Evolutionary conservation across 2,113 vertebrate species (phyloP).

Genomic region (Xerus inauris): DNA sequence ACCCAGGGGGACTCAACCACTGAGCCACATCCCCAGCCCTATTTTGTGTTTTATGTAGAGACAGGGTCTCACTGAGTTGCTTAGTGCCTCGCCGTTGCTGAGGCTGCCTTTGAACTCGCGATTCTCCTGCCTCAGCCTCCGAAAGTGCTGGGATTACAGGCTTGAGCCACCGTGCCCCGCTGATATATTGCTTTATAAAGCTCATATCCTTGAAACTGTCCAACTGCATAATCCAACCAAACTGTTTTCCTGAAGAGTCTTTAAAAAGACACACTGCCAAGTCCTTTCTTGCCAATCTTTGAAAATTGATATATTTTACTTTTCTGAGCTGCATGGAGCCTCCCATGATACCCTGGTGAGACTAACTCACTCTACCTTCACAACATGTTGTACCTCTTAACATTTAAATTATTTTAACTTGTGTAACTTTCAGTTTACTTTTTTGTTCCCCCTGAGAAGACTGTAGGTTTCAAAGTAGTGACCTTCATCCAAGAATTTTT

Average conservation of each 20-base stretch:
- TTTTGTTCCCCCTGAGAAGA: not conserved
- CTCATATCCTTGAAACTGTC: not conserved
- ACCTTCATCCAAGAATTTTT: slow-evolving; percentile 25
- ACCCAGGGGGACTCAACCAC: too few species aligned
- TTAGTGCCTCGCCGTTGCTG: too few species aligned
- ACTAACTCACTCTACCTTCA: not conserved
- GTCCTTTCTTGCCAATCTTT: not conserved
- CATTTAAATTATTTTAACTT: slow-evolving; percentile 21
- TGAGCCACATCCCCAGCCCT: too few species aligned
- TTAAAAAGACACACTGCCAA: slow-evolving; percentile 12
- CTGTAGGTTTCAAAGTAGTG: slow-evolving; percentile 5
- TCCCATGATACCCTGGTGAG: not conserved
- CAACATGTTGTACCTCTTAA: slow-evolving; percentile 9
- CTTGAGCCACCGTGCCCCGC: too few species aligned
- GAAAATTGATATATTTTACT: not conserved
- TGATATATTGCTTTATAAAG: slow-evolving; percentile 21
- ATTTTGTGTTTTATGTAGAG: too few species aligned
- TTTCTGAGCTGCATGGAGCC: not conserved
- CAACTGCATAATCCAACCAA: slow-evolving; percentile 1
- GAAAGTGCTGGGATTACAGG: too few species aligned
- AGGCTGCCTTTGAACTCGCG: too few species aligned
- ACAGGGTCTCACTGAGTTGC: too few species aligned
- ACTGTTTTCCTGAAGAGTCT: not conserved
- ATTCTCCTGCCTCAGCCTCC: too few species aligned
- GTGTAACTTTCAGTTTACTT: not conserved